Evolutionary conservation across 92 coral and sea anemone species (phyloP), one percentile per base, ranked within the genome.

Genomic region (Palythoa caribaeorum): DNA sequence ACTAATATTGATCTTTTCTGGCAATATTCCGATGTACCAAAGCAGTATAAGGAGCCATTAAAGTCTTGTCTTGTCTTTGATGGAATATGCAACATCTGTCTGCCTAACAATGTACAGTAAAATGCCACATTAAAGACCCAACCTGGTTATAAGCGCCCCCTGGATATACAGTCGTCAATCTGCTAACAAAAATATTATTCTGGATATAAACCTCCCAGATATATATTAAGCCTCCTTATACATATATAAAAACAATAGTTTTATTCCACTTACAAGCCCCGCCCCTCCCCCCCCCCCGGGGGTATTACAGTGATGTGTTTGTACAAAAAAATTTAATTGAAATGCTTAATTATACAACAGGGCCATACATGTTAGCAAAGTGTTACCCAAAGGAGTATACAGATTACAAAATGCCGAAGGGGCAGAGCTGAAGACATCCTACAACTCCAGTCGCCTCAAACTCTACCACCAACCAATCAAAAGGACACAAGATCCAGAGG

Each of bases 401-500:
- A 90, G 60, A 78, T 83, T 90, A 70, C 72, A 74, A 79, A 80
- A 84, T 55, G 77, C 59, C 73, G 71, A 76, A 77, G 40, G 39
- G 63, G 60, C 80, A 76, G 80, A 76, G 69, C 88, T 92, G 59
- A 86, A 86, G 71, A 86, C 89, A 50, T 76, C 88, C 65, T 89
- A 71, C 74, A 92, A 89, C 90, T 89, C 88, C 87, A 72, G 90
- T 54, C 87, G 92, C 83, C 84, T 92, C 44, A 92, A 89, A 77
- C 80, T 76, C 48, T 92, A 92, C 51, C 70, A 77, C 47, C 84
- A 85, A 62, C 92, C 83, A 39, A 54, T 76, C 55, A 79, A 50
- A 55, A 86, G 79, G 57, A 59, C 68, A 73, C 60, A 71, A 68
- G 76, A 66, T 72, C 52, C 53, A 72, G 52, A 72, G 52, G 38